phyloP scores from a whole-genome alignment of 1,140 invertebrate genomes.

The Drosophila jambulina region DNA sequence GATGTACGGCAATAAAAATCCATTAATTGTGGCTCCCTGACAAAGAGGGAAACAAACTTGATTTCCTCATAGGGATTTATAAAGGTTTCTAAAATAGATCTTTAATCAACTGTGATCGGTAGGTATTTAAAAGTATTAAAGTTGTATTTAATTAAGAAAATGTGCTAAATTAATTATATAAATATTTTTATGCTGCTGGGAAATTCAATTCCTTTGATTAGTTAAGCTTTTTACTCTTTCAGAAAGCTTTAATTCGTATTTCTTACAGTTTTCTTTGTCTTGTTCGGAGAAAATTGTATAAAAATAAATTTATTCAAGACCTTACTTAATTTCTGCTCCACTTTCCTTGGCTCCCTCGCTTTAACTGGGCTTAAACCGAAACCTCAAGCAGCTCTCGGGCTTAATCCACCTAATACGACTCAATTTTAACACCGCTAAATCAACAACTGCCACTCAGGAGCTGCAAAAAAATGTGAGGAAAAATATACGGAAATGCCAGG shows the following conservation, averaged over 20 bases:
- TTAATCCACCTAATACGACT: conserved; percentile 80
- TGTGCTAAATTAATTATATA: not conserved
- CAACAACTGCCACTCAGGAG: conserved; percentile 80
- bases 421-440: conserved; percentile 85
- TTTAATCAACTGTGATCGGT: not conserved
- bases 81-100: conserved; percentile 1
- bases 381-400: conserved; percentile 58
- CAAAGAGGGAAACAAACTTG: conserved; percentile 14
- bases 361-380: conserved; percentile 22
- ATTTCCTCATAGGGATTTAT: conserved; percentile 11
- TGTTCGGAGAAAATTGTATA: no score
- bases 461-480: conserved; percentile 7
- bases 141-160: not conserved
- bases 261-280: not conserved
- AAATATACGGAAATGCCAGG: conserved; percentile 4
- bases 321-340: not conserved
- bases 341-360: not conserved
- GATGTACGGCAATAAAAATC: conserved; percentile 80
- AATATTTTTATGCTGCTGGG: not conserved
- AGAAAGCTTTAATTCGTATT: not conserved
- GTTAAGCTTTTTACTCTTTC: fast-evolving
- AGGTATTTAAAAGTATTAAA: not conserved
- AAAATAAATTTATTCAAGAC: not conserved
- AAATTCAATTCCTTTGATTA: not conserved
- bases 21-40: conserved; percentile 61